phyloP scores from a whole-genome alignment of 1,140 invertebrate species.

The Anoplolepis gracilipes region DNA sequence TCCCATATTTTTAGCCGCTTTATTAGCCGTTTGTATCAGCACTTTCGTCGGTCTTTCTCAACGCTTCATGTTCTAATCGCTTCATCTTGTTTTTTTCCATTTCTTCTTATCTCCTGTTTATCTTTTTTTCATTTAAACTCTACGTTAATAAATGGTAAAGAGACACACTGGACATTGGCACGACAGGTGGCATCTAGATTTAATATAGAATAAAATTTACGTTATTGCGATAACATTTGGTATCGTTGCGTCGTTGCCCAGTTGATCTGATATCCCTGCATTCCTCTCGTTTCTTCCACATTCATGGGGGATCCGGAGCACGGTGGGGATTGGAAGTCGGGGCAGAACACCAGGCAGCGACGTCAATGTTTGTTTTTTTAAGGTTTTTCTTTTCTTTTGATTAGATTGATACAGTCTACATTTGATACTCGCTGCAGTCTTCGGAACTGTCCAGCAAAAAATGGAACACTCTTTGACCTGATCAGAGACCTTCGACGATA shows the following conservation, averaged over 20 bases:
- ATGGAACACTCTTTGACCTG: conserved; percentile 84
- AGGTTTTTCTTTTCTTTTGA: conserved; percentile 81
- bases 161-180: conserved; percentile 86
- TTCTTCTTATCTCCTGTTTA: conserved; percentile 33
- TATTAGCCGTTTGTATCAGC: conserved; percentile 49
- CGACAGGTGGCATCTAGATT: conserved; percentile 86
- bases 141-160: conserved; percentile 86
- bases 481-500: conserved; percentile 80
- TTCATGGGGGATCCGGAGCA: conserved; percentile 29
- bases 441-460: conserved; percentile 82
- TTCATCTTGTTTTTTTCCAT: conserved; percentile 34
- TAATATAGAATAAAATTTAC: conserved; percentile 87
- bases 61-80: conserved; percentile 8
- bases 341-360: conserved; percentile 77
- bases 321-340: not conserved
- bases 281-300: conserved; percentile 55
- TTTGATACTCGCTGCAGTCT: conserved; percentile 86
- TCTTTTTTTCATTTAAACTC: conserved; percentile 80
- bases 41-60: conserved; percentile 40
- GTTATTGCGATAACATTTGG: conserved; percentile 87
- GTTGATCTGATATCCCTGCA: conserved; percentile 68
- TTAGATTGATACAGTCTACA: conserved; percentile 87
- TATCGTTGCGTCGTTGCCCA: conserved; percentile 86
- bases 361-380: conserved; percentile 77
- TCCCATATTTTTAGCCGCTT: conserved; percentile 1